These are phyloP conservation scores for Enteromius trimaculatus DNA, from an alignment of 2,797 vertebrate species.

Conservation along the genomic window DNA sequence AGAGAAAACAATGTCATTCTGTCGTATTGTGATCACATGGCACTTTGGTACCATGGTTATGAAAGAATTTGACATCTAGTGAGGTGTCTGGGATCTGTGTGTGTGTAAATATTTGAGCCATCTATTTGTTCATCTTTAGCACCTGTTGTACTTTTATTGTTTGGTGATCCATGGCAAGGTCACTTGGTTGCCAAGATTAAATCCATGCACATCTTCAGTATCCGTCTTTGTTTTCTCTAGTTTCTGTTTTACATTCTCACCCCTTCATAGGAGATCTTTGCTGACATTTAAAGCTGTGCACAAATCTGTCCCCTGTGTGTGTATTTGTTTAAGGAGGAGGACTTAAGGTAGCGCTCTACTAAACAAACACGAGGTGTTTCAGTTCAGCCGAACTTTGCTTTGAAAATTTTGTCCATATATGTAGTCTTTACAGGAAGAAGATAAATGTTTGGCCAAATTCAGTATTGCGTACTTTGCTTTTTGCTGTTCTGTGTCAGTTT, in stretches of 20 bases:
- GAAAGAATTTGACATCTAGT: neutral
- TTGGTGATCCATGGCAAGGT: constrained; percentile 9
- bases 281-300: constrained; percentile 38
- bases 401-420: neutral
- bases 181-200: constrained; percentile 14
- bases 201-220: neutral
- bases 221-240: neutral
- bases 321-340: constrained; percentile 31
- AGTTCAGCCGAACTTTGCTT: neutral
- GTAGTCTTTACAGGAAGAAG: neutral
- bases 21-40: neutral
- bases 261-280: neutral
- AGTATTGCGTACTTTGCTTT: neutral
- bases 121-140: constrained; percentile 36
- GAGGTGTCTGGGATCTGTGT: constrained; percentile 6
- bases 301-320: constrained; percentile 16
- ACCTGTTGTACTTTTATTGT: constrained; percentile 23
- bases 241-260: constrained; percentile 21
- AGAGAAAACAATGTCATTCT: neutral
- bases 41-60: neutral
- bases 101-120: constrained; percentile 53
- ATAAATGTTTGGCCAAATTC: neutral
- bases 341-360: neutral
- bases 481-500: neutral
- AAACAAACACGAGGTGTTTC: constrained; percentile 15